Conservation (phyloP, 92 coral and sea anemone genomes). For the Paragorgia papillata region DNA sequence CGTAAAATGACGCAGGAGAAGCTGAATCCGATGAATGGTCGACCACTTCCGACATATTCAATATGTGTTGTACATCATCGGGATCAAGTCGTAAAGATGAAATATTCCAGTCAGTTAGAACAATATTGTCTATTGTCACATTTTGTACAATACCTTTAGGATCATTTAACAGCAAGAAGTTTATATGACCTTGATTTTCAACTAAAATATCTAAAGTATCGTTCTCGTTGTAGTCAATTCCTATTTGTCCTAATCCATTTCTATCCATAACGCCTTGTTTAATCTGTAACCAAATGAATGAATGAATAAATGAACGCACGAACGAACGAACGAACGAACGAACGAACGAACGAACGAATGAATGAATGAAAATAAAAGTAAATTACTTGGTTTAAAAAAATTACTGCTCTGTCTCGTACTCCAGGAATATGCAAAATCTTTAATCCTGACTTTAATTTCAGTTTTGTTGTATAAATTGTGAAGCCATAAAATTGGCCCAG, state of each 20-base stretch:
- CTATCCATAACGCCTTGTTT: slow-evolving; percentile 14
- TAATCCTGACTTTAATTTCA: slow-evolving; percentile 47
- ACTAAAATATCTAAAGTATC: slow-evolving; percentile 62
- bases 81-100: slow-evolving; percentile 63
- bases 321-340: no score
- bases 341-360: no score
- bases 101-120: slow-evolving; percentile 76
- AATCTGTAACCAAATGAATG: neutral
- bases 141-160: slow-evolving; percentile 93
- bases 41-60: neutral
- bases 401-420: slow-evolving; percentile 82
- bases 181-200: slow-evolving; percentile 82
- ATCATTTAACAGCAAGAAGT: slow-evolving; percentile 62
- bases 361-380: neutral
- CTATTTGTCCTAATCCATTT: slow-evolving; percentile 1
- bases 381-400: slow-evolving; percentile 65
- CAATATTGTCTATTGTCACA: slow-evolving; percentile 68
- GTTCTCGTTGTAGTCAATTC: neutral
- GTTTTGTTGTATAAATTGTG: slow-evolving; percentile 65
- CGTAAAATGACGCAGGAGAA: slow-evolving; percentile 11
- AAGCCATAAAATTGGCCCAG: slow-evolving; percentile 86
- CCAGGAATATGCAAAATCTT: slow-evolving; percentile 59
- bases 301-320: no score
- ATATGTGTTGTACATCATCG: slow-evolving; percentile 4
- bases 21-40: slow-evolving; percentile 5